These are phyloP conservation scores for Thymelicus acteon DNA, from an alignment of 2,888 invertebrate species.

Conservation along the genomic window DNA sequence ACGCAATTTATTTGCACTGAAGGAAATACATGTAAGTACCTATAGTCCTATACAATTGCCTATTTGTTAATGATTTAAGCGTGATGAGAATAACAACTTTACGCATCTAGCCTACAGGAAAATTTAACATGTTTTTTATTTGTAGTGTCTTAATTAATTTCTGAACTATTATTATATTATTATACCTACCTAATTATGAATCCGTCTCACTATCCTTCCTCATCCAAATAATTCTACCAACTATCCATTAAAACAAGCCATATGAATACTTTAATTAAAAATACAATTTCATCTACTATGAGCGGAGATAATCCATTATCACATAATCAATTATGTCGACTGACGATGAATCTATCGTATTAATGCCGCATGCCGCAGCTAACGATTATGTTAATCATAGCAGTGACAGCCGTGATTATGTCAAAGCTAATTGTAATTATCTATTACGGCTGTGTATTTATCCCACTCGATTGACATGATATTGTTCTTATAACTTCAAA, in stretches of 20 bases:
- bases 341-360: constrained; percentile 20
- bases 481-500: not conserved
- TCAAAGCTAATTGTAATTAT: constrained; percentile 15
- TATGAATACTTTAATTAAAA: not conserved
- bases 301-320: constrained; percentile 8
- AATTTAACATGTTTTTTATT: no score
- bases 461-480: not conserved
- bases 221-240: not conserved
- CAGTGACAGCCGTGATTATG: constrained; percentile 10
- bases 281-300: not conserved
- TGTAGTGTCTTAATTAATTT: not conserved
- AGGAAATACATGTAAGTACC: not conserved
- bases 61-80: no score
- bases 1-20: not conserved
- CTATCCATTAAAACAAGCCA: not conserved
- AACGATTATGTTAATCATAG: constrained; percentile 22
- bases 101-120: no score
- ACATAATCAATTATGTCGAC: constrained; percentile 10
- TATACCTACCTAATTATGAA: not conserved
- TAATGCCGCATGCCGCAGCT: not conserved
- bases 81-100: no score
- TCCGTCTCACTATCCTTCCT: no score
- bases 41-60: not conserved
- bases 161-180: not conserved
- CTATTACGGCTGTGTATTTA: constrained; percentile 6